Conservation (phyloP, 2,113 vertebrate genomes). For the Patagioenas fasciata region DNA sequence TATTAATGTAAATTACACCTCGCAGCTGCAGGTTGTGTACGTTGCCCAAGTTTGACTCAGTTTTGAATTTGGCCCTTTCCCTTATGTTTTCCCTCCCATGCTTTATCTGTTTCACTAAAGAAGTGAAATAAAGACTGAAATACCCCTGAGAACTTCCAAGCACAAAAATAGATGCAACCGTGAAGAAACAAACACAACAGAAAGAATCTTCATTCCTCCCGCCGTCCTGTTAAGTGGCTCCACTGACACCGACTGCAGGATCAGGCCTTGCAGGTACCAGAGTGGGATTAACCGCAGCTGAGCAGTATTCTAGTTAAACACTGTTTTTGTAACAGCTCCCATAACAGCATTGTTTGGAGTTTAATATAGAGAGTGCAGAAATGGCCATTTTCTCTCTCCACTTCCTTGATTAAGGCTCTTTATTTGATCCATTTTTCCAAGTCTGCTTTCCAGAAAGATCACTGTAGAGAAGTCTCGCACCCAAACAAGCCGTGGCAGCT, state of each 20-base stretch:
- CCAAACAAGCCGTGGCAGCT: background rate
- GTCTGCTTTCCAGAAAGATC: constrained; percentile 18
- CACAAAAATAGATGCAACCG: background rate
- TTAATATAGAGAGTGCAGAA: background rate
- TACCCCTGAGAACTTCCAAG: background rate
- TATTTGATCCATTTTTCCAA: background rate
- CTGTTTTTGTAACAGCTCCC: background rate
- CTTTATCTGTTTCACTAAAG: background rate
- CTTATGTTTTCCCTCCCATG: accelerated
- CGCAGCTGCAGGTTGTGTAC: accelerated
- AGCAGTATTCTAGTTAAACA: background rate
- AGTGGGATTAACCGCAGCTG: accelerated
- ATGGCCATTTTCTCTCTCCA: background rate
- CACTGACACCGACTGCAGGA: background rate
- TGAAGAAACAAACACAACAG: background rate
- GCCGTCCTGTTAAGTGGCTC: background rate
- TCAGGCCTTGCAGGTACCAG: background rate
- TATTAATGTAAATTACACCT: background rate
- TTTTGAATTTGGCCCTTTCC: background rate
- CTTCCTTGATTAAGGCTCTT: background rate
- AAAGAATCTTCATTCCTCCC: background rate
- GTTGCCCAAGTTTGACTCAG: background rate
- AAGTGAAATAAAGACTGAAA: background rate
- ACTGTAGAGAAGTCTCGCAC: background rate
- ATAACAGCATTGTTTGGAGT: background rate